Conservation (phyloP, 2,113 vertebrate genomes). For the Chaenocephalus aceratus region DNA sequence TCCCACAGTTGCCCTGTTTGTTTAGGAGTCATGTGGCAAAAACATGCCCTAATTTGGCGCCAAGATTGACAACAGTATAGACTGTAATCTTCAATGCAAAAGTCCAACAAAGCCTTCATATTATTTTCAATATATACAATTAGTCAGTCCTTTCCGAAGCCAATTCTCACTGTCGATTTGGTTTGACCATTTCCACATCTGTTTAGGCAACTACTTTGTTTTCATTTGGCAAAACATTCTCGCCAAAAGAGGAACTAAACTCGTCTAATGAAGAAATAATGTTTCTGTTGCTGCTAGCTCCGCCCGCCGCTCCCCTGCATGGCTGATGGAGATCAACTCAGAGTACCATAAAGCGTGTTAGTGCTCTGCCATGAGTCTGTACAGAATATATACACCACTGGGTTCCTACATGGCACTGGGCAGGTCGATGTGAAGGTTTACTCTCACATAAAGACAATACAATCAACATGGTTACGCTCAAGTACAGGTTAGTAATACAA, state of each 20-base stretch:
- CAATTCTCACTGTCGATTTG: no score
- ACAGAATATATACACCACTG: conserved; percentile 97
- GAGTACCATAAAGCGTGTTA: conserved; percentile 87
- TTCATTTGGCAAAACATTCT: background rate
- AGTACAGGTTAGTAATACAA: conserved; percentile 91
- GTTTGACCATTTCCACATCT: no score
- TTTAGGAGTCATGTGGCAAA: no score
- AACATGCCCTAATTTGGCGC: no score
- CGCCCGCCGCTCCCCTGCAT: conserved; percentile 43
- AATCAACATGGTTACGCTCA: conserved; percentile 96
- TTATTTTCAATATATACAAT: no score
- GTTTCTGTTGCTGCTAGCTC: conserved; percentile 1
- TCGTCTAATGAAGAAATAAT: background rate
- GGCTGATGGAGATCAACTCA: conserved; percentile 81
- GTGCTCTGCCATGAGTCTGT: conserved; percentile 90
- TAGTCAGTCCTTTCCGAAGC: no score
- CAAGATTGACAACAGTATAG: no score
- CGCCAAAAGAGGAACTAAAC: no score
- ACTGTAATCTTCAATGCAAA: no score
- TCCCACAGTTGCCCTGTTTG: no score
- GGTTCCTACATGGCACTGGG: conserved; percentile 90
- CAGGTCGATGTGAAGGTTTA: conserved; percentile 88
- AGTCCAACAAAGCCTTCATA: no score
- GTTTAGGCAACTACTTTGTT: background rate
- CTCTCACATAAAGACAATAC: conserved; percentile 95